Evolutionary conservation across 2,888 invertebrate genomes (phyloP), one percentile per base, ranked within the genome.

Genomic region (Hybos culiciformis): DNA sequence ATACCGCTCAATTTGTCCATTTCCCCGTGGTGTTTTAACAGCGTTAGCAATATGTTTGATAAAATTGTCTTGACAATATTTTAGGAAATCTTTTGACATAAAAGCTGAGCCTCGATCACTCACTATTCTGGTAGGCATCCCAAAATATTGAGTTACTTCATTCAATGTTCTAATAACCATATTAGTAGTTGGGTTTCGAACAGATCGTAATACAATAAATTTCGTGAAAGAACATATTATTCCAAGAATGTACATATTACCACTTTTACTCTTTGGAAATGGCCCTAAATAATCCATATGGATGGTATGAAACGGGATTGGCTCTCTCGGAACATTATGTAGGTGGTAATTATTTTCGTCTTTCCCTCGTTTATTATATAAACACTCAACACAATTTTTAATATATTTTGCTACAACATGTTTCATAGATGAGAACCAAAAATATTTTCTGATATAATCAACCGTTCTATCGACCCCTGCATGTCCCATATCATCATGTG

Each of bases 371-470:
- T 66, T 64, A 18, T 54, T 53, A 36, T 60, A 61, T 6, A 61
- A 41, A 43, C 64, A 69, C 7, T 60, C 50, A 2, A 67, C 49
- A 46, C 65, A 67, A 5, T 58, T 52, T 1, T 42, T 39, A 11
- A 67, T 59, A 45, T 68, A 65, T 23, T 23, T 23, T 23, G 6
- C 6, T 23, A 23, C 23, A 7, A 23, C 9, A 23, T 23, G 23
- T 23, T 23, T 23, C 23, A 23, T 23, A 7, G 23, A 23, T n/a
- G 12, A n/a, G 44, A 67, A 66, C 62, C 61, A 67, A 50, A 60
- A 68, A 9, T 51, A 47, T 26, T 53, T 29, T 33, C 14, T 18
- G 9, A 49, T 31, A 18, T 44, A 31, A 2, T 43, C 38, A 12
- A 48, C 15, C 1, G 46, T 44, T 31, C 39, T 38, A 17, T 41